phyloP scores from a whole-genome alignment of 2,113 vertebrate genomes.

The Siniperca knerii region DNA sequence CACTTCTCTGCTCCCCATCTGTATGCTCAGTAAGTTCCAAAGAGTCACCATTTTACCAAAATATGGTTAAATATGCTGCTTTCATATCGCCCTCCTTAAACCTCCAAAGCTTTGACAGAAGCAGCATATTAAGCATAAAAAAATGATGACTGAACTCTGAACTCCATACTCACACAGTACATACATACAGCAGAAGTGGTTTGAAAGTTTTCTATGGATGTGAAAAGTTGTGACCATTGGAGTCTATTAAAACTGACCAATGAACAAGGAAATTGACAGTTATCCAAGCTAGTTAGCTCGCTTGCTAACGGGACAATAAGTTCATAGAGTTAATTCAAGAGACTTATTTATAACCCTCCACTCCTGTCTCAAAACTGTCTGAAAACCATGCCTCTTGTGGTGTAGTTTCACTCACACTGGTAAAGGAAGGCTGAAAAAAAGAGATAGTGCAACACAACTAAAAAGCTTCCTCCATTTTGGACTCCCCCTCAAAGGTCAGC shows the following conservation, averaged over 20 bases:
- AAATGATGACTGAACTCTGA: not conserved
- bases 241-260: not conserved
- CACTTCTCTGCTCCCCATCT: slow-evolving; percentile 11
- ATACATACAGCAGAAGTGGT: slow-evolving; percentile 5
- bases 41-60: slow-evolving; percentile 9
- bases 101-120: slow-evolving; percentile 9
- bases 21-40: slow-evolving; percentile 11
- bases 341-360: not conserved
- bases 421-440: not conserved
- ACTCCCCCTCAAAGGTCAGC: not conserved
- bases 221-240: not conserved
- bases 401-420: not conserved
- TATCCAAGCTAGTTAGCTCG: not conserved
- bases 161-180: not conserved
- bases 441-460: not conserved
- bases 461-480: not conserved
- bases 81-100: not conserved
- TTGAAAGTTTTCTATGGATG: not conserved
- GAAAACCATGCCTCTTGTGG: not conserved
- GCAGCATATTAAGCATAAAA: not conserved
- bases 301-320: not conserved
- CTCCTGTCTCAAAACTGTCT: not conserved
- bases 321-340: not conserved
- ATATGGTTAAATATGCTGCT: not conserved
- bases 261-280: not conserved